Conservation (phyloP, 2,888 invertebrate species). For the Pollenia angustigena region DNA sequence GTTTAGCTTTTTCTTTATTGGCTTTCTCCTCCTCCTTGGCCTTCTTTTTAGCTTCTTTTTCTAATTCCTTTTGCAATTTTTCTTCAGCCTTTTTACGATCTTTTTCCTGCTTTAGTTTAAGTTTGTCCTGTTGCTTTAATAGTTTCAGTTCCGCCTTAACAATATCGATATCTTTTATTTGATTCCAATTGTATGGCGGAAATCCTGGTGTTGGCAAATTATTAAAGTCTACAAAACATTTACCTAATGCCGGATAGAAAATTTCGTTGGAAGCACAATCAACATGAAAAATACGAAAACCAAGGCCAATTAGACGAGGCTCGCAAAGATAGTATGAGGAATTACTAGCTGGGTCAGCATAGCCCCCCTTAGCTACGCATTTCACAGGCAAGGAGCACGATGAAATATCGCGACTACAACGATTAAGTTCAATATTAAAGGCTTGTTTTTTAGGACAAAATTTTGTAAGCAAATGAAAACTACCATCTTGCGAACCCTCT, state of each 20-base stretch:
- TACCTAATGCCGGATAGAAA: constrained; percentile 75
- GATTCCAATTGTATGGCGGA: constrained; percentile 40
- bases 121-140: constrained; percentile 77
- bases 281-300: constrained; percentile 78
- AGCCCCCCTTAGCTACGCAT: constrained; percentile 75
- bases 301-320: constrained; percentile 72
- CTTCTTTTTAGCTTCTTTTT: constrained; percentile 49
- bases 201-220: constrained; percentile 59
- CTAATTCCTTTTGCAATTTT: constrained; percentile 77
- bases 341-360: constrained; percentile 74
- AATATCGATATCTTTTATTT: constrained; percentile 75
- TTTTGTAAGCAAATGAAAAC: constrained; percentile 38
- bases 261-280: constrained; percentile 77
- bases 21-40: constrained; percentile 78
- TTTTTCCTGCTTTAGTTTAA: constrained; percentile 77
- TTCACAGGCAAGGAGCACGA: constrained; percentile 74
- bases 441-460: constrained; percentile 74
- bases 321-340: constrained; percentile 78
- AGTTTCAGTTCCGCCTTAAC: constrained; percentile 78
- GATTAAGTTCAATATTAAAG: constrained; percentile 75
- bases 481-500: constrained; percentile 62
- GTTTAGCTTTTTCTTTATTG: constrained; percentile 78
- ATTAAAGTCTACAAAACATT: constrained; percentile 70
- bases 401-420: constrained; percentile 78
- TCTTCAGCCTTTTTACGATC: constrained; percentile 76